These are phyloP conservation scores for Pyxicephalus adspersus DNA, from an alignment of 2,113 vertebrate species.

Conservation along the genomic window DNA sequence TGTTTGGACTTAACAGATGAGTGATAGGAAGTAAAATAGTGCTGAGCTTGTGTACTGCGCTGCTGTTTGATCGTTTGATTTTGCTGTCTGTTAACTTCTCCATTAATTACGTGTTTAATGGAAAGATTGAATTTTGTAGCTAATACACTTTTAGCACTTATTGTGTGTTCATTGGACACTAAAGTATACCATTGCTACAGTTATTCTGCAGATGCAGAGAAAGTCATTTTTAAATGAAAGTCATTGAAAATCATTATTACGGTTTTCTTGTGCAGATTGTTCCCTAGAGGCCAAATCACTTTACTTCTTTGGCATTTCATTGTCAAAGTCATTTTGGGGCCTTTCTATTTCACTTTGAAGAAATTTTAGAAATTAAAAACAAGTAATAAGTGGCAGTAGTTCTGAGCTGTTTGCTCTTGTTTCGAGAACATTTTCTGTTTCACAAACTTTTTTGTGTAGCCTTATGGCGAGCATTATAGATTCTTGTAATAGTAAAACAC, in stretches of 20 bases:
- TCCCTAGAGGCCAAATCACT: background rate
- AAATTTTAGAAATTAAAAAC: too few species aligned
- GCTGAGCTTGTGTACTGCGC: conserved; percentile 3
- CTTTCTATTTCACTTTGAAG: conserved; percentile 1
- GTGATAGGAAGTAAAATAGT: background rate
- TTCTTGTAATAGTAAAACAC: too few species aligned
- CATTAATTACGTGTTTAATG: conserved; percentile 17
- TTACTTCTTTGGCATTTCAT: background rate
- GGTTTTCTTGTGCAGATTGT: background rate
- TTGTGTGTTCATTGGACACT: background rate
- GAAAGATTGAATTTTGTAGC: background rate
- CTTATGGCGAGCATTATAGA: too few species aligned
- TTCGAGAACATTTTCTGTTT: too few species aligned
- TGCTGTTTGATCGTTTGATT: conserved; percentile 7
- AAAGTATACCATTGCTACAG: conserved; percentile 1
- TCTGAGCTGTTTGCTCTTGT: too few species aligned
- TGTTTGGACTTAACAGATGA: background rate
- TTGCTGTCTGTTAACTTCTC: conserved; percentile 17
- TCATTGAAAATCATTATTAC: too few species aligned
- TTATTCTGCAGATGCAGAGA: conserved; percentile 16
- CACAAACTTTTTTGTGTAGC: too few species aligned
- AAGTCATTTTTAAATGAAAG: background rate
- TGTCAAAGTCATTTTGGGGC: background rate
- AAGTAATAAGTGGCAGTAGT: too few species aligned
- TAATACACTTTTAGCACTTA: background rate